phyloP scores from a whole-genome alignment of 2,888 invertebrate species.

The Yponomeuta sedellus region DNA sequence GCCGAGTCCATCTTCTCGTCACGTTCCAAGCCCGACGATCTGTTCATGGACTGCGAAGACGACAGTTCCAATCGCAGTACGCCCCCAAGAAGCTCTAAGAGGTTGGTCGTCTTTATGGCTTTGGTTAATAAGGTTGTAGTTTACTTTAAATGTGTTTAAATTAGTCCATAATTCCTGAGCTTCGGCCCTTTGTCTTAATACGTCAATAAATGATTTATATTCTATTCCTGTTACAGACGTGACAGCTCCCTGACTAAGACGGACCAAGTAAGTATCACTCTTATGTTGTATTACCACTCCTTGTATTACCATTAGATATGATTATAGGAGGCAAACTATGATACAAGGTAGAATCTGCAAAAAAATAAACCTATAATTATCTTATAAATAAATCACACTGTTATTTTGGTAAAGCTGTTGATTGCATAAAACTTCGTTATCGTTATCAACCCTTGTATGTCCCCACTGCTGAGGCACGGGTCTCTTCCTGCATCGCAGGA shows the following conservation, averaged over 20 bases:
- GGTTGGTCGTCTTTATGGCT: neutral
- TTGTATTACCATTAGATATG: too few relatives aligned
- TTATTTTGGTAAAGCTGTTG: too few relatives aligned
- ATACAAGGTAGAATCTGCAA: too few relatives aligned
- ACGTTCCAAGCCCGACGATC: constrained; percentile 40
- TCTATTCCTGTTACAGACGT: constrained; percentile 37
- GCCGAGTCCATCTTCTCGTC: constrained; percentile 40
- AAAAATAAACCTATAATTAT: too few relatives aligned
- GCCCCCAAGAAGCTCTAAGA: constrained; percentile 35
- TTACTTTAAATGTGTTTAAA: neutral
- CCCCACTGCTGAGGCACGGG: too few relatives aligned
- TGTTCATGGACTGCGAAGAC: constrained; percentile 53
- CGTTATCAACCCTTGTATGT: too few relatives aligned
- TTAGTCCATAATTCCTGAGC: neutral
- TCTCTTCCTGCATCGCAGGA: too few relatives aligned
- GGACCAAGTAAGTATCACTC: constrained; percentile 44
- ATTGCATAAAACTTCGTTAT: too few relatives aligned
- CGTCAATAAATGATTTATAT: neutral
- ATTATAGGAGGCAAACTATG: too few relatives aligned
- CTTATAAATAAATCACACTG: too few relatives aligned
- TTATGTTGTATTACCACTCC: neutral
- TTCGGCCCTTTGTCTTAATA: neutral
- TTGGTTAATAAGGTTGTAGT: too few relatives aligned
- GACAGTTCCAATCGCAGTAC: constrained; percentile 51
- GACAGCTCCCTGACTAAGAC: constrained; percentile 47